phyloP scores from a whole-genome alignment of 2,888 invertebrate species.

The Papilio elwesi region DNA sequence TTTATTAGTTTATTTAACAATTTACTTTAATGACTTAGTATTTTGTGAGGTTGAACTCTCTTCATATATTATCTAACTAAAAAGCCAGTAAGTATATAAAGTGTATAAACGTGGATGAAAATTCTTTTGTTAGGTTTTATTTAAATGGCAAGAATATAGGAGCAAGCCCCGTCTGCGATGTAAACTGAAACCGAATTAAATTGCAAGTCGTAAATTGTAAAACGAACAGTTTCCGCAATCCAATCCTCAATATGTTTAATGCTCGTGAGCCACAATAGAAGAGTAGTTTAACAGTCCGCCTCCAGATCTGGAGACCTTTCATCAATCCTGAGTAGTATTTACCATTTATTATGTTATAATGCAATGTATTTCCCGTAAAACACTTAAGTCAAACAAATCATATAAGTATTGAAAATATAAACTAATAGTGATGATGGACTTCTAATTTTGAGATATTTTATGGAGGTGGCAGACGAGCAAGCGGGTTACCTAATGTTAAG shows the following conservation, averaged over 20 bases:
- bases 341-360: not conserved
- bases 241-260: conserved; percentile 11
- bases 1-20: no score
- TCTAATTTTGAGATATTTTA: no score
- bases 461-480: no score
- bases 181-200: conserved; percentile 24
- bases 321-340: not conserved
- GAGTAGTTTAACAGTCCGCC: not conserved
- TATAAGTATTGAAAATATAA: no score
- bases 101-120: conserved; percentile 8
- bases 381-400: no score
- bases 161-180: conserved; percentile 10
- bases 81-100: no score
- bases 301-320: not conserved
- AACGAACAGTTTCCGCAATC: conserved; percentile 6
- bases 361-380: no score
- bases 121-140: conserved; percentile 17
- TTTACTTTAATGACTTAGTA: no score
- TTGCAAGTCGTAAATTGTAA: conserved; percentile 26
- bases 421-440: no score
- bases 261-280: conserved; percentile 6
- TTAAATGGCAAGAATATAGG: conserved; percentile 17
- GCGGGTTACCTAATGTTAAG: no score
- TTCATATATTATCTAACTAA: no score
- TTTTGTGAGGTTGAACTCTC: no score